phyloP scores from a whole-genome alignment of 2,888 invertebrate species.

The Hydrotaea diabolus region DNA sequence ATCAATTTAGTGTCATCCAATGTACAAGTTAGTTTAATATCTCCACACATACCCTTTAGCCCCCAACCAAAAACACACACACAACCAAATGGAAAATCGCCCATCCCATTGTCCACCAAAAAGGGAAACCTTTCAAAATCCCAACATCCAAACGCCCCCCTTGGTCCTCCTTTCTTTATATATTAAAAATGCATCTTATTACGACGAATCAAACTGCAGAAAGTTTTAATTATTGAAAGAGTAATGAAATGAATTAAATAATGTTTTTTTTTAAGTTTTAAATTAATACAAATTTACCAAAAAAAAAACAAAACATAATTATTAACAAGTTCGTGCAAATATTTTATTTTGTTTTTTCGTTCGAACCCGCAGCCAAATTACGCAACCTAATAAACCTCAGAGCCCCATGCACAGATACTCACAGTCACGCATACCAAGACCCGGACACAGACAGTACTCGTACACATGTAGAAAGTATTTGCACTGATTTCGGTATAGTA shows the following conservation, averaged over 20 bases:
- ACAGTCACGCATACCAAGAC: no score
- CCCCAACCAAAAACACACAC: background rate
- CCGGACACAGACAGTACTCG: no score
- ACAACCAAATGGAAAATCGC: no score
- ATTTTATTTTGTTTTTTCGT: background rate
- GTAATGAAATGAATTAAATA: slow-evolving; percentile 25
- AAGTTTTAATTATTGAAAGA: slow-evolving; percentile 35
- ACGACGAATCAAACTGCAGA: slow-evolving; percentile 40
- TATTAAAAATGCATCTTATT: slow-evolving; percentile 29
- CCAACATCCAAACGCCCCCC: background rate
- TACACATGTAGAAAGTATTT: background rate
- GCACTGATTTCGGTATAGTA: slow-evolving; percentile 26
- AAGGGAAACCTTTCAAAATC: no score
- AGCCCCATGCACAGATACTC: background rate
- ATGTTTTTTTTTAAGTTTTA: slow-evolving; percentile 54
- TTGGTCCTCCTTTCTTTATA: slow-evolving; percentile 25
- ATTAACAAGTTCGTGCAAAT: background rate
- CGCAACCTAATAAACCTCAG: slow-evolving; percentile 2
- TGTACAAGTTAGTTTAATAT: slow-evolving; percentile 63
- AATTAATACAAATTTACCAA: slow-evolving; percentile 61
- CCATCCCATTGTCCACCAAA: no score
- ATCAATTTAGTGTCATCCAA: slow-evolving; percentile 36
- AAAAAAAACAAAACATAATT: slow-evolving; percentile 31
- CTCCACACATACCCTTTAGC: slow-evolving; percentile 5
- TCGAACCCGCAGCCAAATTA: background rate